Base-by-base conservation (phyloP, 1,140 invertebrate genomes). In the Trichogramma pretiosum region DNA sequence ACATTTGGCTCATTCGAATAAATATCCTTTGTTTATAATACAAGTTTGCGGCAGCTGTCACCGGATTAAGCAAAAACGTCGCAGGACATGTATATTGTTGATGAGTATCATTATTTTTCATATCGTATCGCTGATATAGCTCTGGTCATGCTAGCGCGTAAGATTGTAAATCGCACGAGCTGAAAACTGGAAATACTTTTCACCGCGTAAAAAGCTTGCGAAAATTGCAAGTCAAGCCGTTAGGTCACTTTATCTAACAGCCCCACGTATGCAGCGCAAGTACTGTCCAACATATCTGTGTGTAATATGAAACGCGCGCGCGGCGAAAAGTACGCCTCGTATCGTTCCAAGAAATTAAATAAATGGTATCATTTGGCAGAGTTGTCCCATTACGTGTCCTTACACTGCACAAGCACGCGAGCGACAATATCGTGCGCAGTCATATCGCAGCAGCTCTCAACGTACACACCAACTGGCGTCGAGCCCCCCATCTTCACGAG, bases 311-410 rank as follows among this genome's bases (percentile, higher is more conserved):
- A n/a, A n/a, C n/a, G n/a, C 22, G 24, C 14, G 24, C 16, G 28
- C 35, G 33, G n/a, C 37, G 39, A 57, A 59, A 67, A 60, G 59
- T 56, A 52, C 54, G 46, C 18, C 14, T 45, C 53, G 54, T 50
- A 54, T 56, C 54, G 52, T 58, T 63, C 59, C 54, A 63, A 58
- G 56, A 60, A 61, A 61, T 62, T 64, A 65, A 67, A 66, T 52
- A 53, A 64, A 68, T 63, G 56, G 56, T 58, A 64, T 66, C 58
- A 61, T 67, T 67, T 65, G 66, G 62, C 65, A 68, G 64, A 66
- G 56, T 65, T 60, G 56, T 52, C 28, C 56, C 41, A 54, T 54
- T 50, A 49, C 35, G 47, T 46, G 22, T 46, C 37, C 48, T 52
- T 16, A 14, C 21, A 30, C 33, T 17, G 30, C 16, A n/a, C n/a